Evolutionary conservation across 2,113 vertebrate species (phyloP).

Genomic region (Drymodes brunneopygia): DNA sequence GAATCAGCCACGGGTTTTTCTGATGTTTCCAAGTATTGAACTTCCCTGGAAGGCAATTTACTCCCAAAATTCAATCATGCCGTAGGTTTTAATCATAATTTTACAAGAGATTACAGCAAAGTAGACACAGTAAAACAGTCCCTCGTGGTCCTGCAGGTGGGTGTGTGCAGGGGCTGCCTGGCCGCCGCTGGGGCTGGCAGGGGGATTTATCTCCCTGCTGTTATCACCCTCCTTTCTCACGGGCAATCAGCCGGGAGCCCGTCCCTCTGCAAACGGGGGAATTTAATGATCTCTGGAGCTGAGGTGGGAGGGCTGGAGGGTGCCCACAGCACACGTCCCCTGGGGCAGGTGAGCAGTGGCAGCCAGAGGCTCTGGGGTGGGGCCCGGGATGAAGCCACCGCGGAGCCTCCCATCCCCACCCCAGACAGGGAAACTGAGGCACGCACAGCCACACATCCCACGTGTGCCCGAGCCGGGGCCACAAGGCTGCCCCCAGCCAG

Average conservation of each 20-base stretch:
- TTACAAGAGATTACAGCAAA: background rate
- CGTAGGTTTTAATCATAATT: background rate
- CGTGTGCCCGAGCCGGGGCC: accelerated
- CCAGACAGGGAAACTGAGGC: background rate
- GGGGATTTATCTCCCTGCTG: background rate
- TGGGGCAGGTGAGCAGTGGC: accelerated
- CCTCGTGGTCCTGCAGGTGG: background rate
- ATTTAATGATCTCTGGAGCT: background rate
- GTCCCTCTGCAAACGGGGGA: background rate
- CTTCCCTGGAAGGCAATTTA: background rate
- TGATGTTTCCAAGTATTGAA: background rate
- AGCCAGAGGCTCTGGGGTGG: background rate
- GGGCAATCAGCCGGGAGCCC: background rate
- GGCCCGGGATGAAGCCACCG: accelerated
- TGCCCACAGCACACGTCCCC: background rate
- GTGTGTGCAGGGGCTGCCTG: background rate
- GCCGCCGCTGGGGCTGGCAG: background rate
- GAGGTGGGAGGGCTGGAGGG: accelerated
- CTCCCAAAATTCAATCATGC: background rate
- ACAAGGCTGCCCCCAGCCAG: background rate
- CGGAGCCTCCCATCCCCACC: too few species aligned
- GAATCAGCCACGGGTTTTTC: background rate
- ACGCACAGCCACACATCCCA: accelerated
- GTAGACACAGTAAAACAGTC: accelerated
- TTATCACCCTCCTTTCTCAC: background rate